Base-by-base conservation (phyloP, 2,797 vertebrate species). In the Tauraco hartlaubi region DNA sequence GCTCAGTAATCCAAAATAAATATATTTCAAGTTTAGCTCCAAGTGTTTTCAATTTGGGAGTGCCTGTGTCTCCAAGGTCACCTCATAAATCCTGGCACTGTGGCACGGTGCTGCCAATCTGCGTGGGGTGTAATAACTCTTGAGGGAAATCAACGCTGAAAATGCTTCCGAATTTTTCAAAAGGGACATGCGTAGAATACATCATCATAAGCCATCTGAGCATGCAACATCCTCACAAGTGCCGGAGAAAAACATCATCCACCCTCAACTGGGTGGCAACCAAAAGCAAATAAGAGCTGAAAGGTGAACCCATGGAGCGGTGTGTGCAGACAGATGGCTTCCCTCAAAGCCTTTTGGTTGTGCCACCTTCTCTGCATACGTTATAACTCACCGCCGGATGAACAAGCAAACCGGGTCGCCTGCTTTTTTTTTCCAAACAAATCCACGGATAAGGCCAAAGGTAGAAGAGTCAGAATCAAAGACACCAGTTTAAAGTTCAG, bases 81-180 rank as follows among this genome's bases (percentile, higher is more conserved):
- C 95, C 96, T 74, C 95, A 85, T 94, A 89, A 61, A 88, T 94
- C 96, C 97, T 41, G 93, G 92, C 81, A 62, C 88, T 31, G 92
- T 93, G 94, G 96, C 91, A 64, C 8, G 17, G 94, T 1, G 6
- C 89, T 96, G 94, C 96, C 92, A 83, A 54, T 94, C 89, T 83
- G 91, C 10, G 88, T 18, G 89, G 96, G 94, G 81, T 58, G 94
- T 95, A 93, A 97, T 92, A 94, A 96, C 96, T 97, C 97, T 97
- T 79, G 88, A 94, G 96, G 97, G 97, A 97, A 97, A 97, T 97
- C 97, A 96, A 8, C 39, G 2, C 96, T 90, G 94, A 71, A 96
- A 97, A 95, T 11, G 85, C 81, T 94, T 96, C 93, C 28, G 69
- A 84, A 74, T 97, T 96, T 97, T 85, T 90, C 92, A 94, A 46